Base-by-base conservation (phyloP, 1,140 invertebrate species). In the Neelides sp. region DNA sequence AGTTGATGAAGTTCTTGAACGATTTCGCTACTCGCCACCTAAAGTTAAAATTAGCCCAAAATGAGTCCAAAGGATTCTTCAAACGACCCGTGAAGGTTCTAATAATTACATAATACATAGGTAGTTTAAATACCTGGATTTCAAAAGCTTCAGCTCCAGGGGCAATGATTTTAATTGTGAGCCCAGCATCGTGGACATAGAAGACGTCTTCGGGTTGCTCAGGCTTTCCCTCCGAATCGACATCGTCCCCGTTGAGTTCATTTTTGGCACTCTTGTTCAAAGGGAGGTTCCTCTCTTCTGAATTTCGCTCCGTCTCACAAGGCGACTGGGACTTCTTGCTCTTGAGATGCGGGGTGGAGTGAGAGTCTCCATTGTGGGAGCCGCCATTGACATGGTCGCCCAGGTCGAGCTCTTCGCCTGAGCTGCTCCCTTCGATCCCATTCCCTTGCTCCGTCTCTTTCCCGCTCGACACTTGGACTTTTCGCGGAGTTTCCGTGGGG, bases 1-100 rank as follows among this genome's bases (percentile, higher is more conserved):
- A 97, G 72, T 69, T 97, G 93, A 67, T 97, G 92, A 43, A 98
- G 95, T 74, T 98, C 95, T 74, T 98, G 94, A 0, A 98, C 92
- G 32, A 98, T 70, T 68, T 98, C 94, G 84, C 94, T 91, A 64
- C 89, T 93, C 12, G 90, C 95, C 2, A 98, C 87, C 82, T 85
- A 66, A 61, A 45, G 2, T 30, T 52, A 40, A 47, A 15, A n/a
- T n/a, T n/a, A n/a, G n/a, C n/a, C n/a, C n/a, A n/a, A n/a, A n/a
- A n/a, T n/a, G n/a, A n/a, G n/a, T n/a, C 37, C 7, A 20, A 20
- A n/a, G 12, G 5, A 19, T n/a, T 39, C 2, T 20, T 19, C 15
- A 28, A 46, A 20, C 10, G 12, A 42, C 2, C 23, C 10, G 10
- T 19, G 12, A 27, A 8, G 3, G 12, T n/a, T 12, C 2, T 13